phyloP scores from a whole-genome alignment of 2,888 invertebrate genomes.

The Aporophyla nigra region DNA sequence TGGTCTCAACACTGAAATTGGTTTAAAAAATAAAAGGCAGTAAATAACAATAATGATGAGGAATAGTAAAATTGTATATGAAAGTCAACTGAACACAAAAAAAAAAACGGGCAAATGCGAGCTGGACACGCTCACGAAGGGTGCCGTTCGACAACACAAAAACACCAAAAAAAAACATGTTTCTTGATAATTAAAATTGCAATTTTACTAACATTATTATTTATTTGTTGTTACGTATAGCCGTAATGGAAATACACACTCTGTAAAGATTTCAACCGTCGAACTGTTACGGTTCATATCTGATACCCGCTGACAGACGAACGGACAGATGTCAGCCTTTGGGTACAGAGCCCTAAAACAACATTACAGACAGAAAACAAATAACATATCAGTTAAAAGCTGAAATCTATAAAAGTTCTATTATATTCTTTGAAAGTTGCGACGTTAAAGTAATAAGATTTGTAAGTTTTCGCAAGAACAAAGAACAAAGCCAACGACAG shows the following conservation, averaged over 20 bases:
- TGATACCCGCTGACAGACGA: too few species aligned
- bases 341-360: neutral
- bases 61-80: neutral
- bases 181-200: too few species aligned
- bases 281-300: too few species aligned
- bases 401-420: conserved; percentile 1
- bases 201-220: too few species aligned
- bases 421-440: conserved; percentile 22
- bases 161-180: too few species aligned
- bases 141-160: too few species aligned
- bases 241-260: too few species aligned
- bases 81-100: neutral
- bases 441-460: conserved; percentile 41
- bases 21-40: neutral
- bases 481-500: conserved; percentile 30
- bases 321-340: too few species aligned
- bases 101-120: neutral
- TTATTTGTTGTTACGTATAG: too few species aligned
- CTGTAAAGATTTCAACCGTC: too few species aligned
- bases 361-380: neutral
- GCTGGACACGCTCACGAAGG: too few species aligned
- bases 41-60: too few species aligned
- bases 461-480: conserved; percentile 35
- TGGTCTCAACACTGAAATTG: neutral
- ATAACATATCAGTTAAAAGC: neutral